These are phyloP conservation scores for Meandrusa payeni DNA, from an alignment of 2,888 invertebrate genomes.

Conservation along the genomic window DNA sequence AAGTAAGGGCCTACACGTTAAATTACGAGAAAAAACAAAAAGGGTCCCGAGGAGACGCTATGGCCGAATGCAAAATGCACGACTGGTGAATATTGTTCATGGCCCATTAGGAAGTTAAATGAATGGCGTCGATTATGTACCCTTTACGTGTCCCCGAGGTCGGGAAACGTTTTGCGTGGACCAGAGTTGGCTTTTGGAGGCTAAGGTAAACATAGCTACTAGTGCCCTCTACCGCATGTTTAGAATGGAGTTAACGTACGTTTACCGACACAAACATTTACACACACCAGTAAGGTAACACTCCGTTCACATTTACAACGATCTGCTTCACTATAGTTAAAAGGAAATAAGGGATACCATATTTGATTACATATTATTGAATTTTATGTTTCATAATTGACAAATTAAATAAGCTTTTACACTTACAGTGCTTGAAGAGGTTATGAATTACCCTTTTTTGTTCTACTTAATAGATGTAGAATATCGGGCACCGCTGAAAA, in stretches of 20 bases:
- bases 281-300: too few species aligned
- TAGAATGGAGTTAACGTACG: slow-evolving; percentile 3
- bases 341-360: too few species aligned
- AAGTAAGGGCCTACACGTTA: slow-evolving; percentile 51
- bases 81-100: slow-evolving; percentile 71
- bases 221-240: background rate
- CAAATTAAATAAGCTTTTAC: too few species aligned
- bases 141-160: slow-evolving; percentile 20
- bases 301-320: too few species aligned
- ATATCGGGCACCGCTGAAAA: too few species aligned
- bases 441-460: too few species aligned
- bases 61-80: slow-evolving; percentile 59
- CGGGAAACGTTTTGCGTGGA: slow-evolving; percentile 1
- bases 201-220: slow-evolving; percentile 9
- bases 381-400: too few species aligned
- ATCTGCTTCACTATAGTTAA: too few species aligned
- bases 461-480: too few species aligned
- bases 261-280: slow-evolving; percentile 12
- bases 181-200: slow-evolving; percentile 4
- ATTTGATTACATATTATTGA: too few species aligned
- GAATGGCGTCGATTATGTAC: slow-evolving; percentile 58
- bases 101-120: slow-evolving; percentile 72
- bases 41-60: slow-evolving; percentile 51
- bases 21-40: slow-evolving; percentile 62
- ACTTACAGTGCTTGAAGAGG: too few species aligned